A percentile compares a stretch with the other conserved stretches of the same genome.
phyloP scores from a whole-genome alignment of 2,888 invertebrate genomes.

The Torymus auratus region DNA sequence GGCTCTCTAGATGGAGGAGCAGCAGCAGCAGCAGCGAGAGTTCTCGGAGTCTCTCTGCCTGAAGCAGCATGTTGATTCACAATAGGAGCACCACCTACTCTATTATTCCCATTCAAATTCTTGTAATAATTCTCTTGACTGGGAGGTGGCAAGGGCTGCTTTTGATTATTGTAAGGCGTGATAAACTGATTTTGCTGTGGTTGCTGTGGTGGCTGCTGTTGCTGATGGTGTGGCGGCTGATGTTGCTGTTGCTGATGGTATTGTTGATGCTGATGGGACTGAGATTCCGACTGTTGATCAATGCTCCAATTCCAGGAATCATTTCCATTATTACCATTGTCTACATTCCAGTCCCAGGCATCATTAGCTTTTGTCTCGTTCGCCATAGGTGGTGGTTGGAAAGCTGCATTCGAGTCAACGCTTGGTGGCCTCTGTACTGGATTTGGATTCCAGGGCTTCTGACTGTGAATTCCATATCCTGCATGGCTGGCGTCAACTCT shows the following conservation, averaged over 20 bases:
- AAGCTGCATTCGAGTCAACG: slow-evolving; percentile 61
- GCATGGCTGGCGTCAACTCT: slow-evolving; percentile 67
- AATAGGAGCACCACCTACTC: slow-evolving; percentile 55
- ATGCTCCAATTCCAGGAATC: slow-evolving; percentile 75
- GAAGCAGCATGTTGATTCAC: slow-evolving; percentile 63
- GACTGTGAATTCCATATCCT: slow-evolving; percentile 70
- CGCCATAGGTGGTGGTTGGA: slow-evolving; percentile 61
- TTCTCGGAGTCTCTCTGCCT: slow-evolving; percentile 60
- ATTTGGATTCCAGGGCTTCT: slow-evolving; percentile 68
- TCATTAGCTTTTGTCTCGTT: slow-evolving; percentile 66
- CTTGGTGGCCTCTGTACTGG: slow-evolving; percentile 61
- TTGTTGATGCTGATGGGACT: slow-evolving; percentile 58
- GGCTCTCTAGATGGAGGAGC: slow-evolving; percentile 62
- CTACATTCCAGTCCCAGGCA: slow-evolving; percentile 71
- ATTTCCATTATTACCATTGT: slow-evolving; percentile 69
- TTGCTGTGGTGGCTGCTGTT: slow-evolving; percentile 55
- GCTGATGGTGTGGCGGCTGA: slow-evolving; percentile 57
- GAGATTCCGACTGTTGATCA: slow-evolving; percentile 68
- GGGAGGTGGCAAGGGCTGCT: slow-evolving; percentile 64
- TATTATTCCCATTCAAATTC: slow-evolving; percentile 72
- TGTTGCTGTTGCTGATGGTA: slow-evolving; percentile 25
- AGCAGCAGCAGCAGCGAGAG: neutral
- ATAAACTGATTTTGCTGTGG: slow-evolving; percentile 61
- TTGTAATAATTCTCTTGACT: slow-evolving; percentile 70
- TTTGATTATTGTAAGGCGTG: slow-evolving; percentile 65